A percentile compares a stretch with the other conserved stretches of the same genome.
phyloP scores from a whole-genome alignment of 2,888 invertebrate genomes.

The Ptilodon capucinus region DNA sequence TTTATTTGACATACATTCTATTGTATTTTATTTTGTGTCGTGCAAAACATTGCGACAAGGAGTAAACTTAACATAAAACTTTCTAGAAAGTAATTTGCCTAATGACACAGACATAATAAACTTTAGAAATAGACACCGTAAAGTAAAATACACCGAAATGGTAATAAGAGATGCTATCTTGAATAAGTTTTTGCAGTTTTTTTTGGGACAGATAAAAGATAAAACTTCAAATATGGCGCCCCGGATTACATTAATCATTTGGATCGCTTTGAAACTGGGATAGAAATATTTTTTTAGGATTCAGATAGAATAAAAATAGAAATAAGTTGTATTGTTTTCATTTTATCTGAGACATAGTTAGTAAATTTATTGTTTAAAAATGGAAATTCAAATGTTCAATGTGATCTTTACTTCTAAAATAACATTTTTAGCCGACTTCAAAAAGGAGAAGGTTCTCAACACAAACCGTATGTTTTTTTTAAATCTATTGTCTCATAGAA shows the following conservation, averaged over 20 bases:
- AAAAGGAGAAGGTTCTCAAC: too few species aligned
- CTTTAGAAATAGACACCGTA: constrained; percentile 7
- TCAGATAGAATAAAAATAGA: constrained; percentile 1
- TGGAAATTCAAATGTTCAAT: too few species aligned
- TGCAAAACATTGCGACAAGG: too few species aligned
- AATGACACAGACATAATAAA: constrained; percentile 6
- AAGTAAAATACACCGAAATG: constrained; percentile 15
- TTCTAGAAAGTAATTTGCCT: neutral
- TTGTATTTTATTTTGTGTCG: too few species aligned
- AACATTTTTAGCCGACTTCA: too few species aligned
- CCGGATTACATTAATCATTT: constrained; percentile 12
- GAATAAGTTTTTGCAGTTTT: neutral
- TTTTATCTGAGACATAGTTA: too few species aligned
- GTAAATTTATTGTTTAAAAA: too few species aligned
- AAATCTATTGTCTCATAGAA: too few species aligned
- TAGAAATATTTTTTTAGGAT: neutral
- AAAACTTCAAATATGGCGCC: constrained; percentile 19
- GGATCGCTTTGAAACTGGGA: constrained; percentile 6
- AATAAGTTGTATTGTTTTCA: too few species aligned
- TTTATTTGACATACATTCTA: too few species aligned
- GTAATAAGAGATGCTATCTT: constrained; percentile 21
- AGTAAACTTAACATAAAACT: neutral
- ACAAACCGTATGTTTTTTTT: too few species aligned
- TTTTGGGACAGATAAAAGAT: constrained; percentile 23
- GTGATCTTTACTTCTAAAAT: too few species aligned